Evolutionary conservation across 2,888 invertebrate species (phyloP).

Genomic region (Drosophila anceps): DNA sequence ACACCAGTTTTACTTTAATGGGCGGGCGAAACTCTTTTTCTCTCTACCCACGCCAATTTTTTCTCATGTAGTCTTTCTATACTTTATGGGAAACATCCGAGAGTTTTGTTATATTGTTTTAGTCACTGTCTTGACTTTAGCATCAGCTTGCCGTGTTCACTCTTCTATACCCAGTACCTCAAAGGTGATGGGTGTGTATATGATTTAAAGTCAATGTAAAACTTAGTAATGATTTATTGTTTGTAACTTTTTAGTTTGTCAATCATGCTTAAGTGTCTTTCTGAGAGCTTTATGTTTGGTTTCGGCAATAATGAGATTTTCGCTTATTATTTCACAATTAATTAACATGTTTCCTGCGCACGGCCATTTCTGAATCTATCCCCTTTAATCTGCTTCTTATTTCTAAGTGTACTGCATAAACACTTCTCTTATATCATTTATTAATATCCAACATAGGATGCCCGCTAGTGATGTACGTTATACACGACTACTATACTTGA

Average conservation of each 20-base stretch:
- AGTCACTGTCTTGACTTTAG: constrained; percentile 25
- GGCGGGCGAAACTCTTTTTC: constrained; percentile 7
- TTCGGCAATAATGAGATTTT: background rate
- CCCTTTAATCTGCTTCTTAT: background rate
- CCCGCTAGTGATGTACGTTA: background rate
- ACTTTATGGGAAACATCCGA: constrained; percentile 11
- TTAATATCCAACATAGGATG: background rate
- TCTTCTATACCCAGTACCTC: background rate
- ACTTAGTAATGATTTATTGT: background rate
- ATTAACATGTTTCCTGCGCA: background rate
- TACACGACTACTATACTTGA: background rate
- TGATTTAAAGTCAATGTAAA: background rate
- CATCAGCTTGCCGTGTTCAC: constrained; percentile 18
- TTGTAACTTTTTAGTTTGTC: background rate
- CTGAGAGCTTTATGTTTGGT: no score
- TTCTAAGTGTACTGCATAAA: background rate
- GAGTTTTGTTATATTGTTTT: constrained; percentile 19
- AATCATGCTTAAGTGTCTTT: background rate
- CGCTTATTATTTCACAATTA: background rate
- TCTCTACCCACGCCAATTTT: background rate
- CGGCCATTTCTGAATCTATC: background rate
- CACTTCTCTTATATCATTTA: no score
- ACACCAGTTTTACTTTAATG: constrained; percentile 34
- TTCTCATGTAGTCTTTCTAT: constrained; percentile 18
- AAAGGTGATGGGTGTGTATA: background rate